phyloP scores from a whole-genome alignment of 2,113 vertebrate genomes.

The Peucedramus taeniatus region DNA sequence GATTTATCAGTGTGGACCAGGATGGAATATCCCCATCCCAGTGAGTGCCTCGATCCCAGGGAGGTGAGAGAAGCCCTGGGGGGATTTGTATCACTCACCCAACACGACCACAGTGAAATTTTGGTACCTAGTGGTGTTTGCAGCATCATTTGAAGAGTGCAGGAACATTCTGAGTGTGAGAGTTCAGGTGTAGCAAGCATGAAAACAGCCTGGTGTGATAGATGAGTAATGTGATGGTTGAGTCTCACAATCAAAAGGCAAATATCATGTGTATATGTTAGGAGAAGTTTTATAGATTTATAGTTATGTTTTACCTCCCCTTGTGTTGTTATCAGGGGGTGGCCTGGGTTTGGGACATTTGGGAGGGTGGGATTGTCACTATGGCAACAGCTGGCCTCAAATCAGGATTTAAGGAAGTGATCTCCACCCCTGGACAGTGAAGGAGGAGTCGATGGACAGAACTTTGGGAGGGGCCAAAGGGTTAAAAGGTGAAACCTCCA shows the following conservation, averaged over 20 bases:
- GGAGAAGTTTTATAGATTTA: too few relatives aligned
- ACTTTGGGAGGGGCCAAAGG: neutral
- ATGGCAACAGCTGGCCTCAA: too few relatives aligned
- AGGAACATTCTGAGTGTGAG: neutral
- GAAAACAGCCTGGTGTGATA: neutral
- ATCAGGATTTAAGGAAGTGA: too few relatives aligned
- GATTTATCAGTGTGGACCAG: neutral
- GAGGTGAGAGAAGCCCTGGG: neutral
- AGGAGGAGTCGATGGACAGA: too few relatives aligned
- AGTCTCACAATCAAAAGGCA: too few relatives aligned
- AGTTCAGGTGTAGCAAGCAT: neutral
- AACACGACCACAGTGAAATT: neutral
- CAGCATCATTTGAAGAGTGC: neutral
- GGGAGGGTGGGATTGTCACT: too few relatives aligned
- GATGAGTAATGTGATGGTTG: too few relatives aligned
- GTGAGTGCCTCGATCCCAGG: neutral
- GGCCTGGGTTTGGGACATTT: too few relatives aligned
- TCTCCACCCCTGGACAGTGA: too few relatives aligned
- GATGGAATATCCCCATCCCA: neutral
- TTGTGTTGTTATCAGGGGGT: too few relatives aligned
- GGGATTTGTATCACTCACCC: neutral
- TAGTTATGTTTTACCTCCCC: too few relatives aligned
- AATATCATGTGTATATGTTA: too few relatives aligned
- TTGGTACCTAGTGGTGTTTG: fast-evolving
- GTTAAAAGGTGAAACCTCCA: neutral